Conservation (phyloP, 2,113 vertebrate genomes). For the Cololabis saira region DNA sequence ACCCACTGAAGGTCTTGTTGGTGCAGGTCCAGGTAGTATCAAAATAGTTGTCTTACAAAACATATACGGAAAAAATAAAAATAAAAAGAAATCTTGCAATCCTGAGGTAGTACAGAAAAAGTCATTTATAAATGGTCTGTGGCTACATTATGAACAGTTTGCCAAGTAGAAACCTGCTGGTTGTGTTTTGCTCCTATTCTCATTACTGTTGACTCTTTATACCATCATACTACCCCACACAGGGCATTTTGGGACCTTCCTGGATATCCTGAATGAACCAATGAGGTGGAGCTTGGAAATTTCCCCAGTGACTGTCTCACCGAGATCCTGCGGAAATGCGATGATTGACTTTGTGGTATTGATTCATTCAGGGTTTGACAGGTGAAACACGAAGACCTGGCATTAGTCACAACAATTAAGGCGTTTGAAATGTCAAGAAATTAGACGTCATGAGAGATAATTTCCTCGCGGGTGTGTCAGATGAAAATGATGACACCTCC, state of each 20-base stretch:
- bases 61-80: too few species aligned
- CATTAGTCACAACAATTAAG: slow-evolving; percentile 91
- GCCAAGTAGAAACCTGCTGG: background rate
- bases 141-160: too few species aligned
- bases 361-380: slow-evolving; percentile 89
- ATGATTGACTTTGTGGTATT: slow-evolving; percentile 85
- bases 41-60: too few species aligned
- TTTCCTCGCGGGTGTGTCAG: slow-evolving; percentile 87
- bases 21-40: too few species aligned
- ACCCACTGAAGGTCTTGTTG: too few species aligned
- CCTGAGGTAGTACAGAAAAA: too few species aligned
- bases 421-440: slow-evolving; percentile 94
- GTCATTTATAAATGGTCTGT: too few species aligned
- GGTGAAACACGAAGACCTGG: slow-evolving; percentile 84
- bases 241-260: background rate
- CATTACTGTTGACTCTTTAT: slow-evolving; percentile 1
- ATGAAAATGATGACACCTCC: slow-evolving; percentile 87
- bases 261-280: slow-evolving; percentile 42
- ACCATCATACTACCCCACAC: background rate
- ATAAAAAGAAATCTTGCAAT: too few species aligned
- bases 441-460: slow-evolving; percentile 91
- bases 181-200: slow-evolving; percentile 3
- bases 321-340: slow-evolving; percentile 70
- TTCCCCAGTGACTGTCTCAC: slow-evolving; percentile 42
- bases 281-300: slow-evolving; percentile 54